Evolutionary conservation across 2,113 vertebrate genomes (phyloP), one percentile per base, ranked within the genome.

Genomic region (Speoplatyrhinus poulsoni): DNA sequence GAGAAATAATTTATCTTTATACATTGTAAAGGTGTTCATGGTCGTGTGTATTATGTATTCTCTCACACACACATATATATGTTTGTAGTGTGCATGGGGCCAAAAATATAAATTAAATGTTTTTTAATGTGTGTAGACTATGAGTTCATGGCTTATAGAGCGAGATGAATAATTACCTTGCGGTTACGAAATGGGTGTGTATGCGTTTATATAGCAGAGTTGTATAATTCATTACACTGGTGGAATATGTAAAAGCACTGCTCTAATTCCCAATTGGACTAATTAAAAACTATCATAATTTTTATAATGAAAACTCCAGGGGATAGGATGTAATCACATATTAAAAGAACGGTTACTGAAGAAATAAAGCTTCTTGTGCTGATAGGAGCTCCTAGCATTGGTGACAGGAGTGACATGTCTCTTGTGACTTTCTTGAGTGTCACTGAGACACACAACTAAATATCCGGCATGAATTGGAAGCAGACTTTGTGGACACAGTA

Each of bases 261-360:
- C 68, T 86, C 75, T 78, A 84, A 88, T 89, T 82, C 89, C 87
- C 87, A 84, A 85, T 79, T 85, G 89, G 83, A 85, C 89, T 89
- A 89, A 90, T 90, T 90, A 90, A 90, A 88, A 85, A 84, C 76
- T 76, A 86, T 87, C 86, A 86, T 73, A 68, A 75, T 79, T 82
- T 87, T 85, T 85, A 88, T 81, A 87, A 85, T 77, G 70, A 81
- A 58, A 78, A 85, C 85, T 84, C 77, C 72, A 41, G 77, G 74
- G 86, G 81, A 85, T 80, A 82, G 60, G 69, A 73, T 72, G 77
- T 87, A 90, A 89, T 90, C 81, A 84, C 63, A 12, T 82, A 87
- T 89, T 89, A 89, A 88, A 86, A 84, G 86, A 87, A 86, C 83
- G 85, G 89, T 89, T 87, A 89, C 80, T 77, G 75, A 86, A 80